These are phyloP conservation scores for Taphrorychus bicolor DNA, from an alignment of 2,888 invertebrate species.

Conservation along the genomic window DNA sequence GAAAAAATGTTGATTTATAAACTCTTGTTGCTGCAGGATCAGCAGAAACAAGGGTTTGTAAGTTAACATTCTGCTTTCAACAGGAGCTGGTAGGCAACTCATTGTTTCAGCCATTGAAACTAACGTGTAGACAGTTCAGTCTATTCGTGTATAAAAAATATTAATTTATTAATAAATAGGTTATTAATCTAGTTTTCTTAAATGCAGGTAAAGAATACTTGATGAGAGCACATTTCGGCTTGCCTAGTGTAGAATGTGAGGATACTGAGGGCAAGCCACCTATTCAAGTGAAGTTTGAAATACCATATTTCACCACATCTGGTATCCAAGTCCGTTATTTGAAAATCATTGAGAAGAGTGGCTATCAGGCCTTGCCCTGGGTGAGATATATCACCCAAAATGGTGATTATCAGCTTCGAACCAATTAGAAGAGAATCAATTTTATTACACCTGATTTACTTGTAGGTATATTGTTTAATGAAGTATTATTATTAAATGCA, in stretches of 20 bases:
- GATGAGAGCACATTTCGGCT: slow-evolving; percentile 97
- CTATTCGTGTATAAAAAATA: too few species aligned
- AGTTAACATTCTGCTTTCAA: too few species aligned
- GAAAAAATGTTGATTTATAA: too few species aligned
- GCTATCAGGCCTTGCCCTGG: slow-evolving; percentile 98
- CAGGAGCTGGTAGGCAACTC: too few species aligned
- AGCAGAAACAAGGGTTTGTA: too few species aligned
- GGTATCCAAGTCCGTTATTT: slow-evolving; percentile 97
- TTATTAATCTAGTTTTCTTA: background rate
- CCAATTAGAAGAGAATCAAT: slow-evolving; percentile 75
- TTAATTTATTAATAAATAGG: background rate
- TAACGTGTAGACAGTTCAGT: too few species aligned
- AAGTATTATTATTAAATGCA: too few species aligned
- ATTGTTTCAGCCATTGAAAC: too few species aligned
- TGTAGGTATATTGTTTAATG: background rate
- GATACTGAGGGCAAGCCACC: slow-evolving; percentile 96
- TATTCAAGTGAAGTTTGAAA: slow-evolving; percentile 98
- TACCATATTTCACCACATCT: slow-evolving; percentile 98
- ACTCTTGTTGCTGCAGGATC: too few species aligned
- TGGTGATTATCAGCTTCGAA: slow-evolving; percentile 97
- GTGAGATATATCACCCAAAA: slow-evolving; percentile 99
- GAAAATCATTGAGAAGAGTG: slow-evolving; percentile 99
- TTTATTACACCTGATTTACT: background rate
- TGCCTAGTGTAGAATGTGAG: slow-evolving; percentile 95
- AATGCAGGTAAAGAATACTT: slow-evolving; percentile 96